Base-by-base conservation (phyloP, 2,797 vertebrate species). In the Antennarius maculatus region DNA sequence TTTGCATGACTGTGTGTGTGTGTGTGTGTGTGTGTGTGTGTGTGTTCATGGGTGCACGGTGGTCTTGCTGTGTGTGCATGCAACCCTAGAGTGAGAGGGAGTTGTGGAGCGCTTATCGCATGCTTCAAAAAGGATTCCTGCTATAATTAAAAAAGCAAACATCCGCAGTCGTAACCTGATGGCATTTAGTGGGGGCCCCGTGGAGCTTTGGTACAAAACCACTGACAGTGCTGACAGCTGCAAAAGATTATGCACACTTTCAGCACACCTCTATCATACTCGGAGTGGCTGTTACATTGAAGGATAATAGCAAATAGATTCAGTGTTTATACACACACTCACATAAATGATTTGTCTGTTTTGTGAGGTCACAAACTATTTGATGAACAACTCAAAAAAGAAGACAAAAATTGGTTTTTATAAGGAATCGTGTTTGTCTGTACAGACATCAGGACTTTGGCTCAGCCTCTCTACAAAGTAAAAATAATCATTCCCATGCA, bases 141-240 rank as follows among this genome's bases (percentile, higher is more conserved):
- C 81, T 80, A 64, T 80, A 80, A 66, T 80, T 77, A 78, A 79
- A 80, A 54, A 77, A 72, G 74, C 78, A 80, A 84, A 88, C 81
- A 89, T 74, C 77, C 80, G 71, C 85, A 86, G 79, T 86, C 73
- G 70, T 88, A 90, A 91, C 86, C 85, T 83, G 69, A 71, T 81
- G 83, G 82, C 85, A 84, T 90, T 90, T 81, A 81, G 82, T 59
- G 58, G 75, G 56, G 74, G 72, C 67, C 74, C 66, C 18, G 47
- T 45, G 23, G 82, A 76, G 78, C 79, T 82, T 66, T 49, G 31
- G 71, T 78, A 81, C 78, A 80, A 84, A 85, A 75, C 74, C 69
- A 46, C 71, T 48, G 71, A 82, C 86, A 69, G 13, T 84, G 85
- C 91, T 88, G 85, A 89, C 88, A 86, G 80, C 85, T 83, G 86